Percentiles rank a stretch among this genome's conserved stretches.
Evolutionary conservation across 2,888 invertebrate genomes (phyloP).

Genomic region (Pristionchus fissidentatus): DNA sequence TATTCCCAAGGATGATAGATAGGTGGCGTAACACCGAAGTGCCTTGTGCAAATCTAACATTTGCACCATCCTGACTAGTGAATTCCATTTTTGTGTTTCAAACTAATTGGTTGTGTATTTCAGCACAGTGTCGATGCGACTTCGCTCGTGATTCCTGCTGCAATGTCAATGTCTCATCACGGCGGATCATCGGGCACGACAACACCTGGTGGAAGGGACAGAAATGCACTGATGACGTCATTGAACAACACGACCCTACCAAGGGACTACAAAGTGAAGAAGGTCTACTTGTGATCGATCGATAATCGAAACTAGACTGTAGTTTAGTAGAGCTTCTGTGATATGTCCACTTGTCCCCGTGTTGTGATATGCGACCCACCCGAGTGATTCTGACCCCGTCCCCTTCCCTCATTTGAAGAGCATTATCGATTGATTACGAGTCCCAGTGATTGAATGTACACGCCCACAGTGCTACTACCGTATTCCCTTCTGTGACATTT

Average conservation of each 20-base stretch:
- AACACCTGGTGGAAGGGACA: conserved; percentile 64
- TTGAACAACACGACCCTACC: conserved; percentile 71
- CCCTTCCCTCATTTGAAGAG: conserved; percentile 31
- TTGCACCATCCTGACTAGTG: no score
- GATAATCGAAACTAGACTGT: neutral
- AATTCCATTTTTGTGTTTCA: neutral
- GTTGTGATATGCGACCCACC: neutral
- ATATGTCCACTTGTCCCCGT: conserved; percentile 7
- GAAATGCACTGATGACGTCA: conserved; percentile 64
- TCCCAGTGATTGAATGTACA: conserved; percentile 35
- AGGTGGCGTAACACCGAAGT: no score
- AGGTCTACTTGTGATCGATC: conserved; percentile 70
- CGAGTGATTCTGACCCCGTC: conserved; percentile 22
- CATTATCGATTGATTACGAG: conserved; percentile 38
- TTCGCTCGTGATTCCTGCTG: conserved; percentile 62
- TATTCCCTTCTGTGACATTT: conserved; percentile 44
- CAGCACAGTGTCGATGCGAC: conserved; percentile 65
- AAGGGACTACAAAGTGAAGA: conserved; percentile 75
- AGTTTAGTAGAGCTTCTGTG: conserved; percentile 27
- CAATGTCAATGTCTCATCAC: conserved; percentile 60
- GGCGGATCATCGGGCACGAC: conserved; percentile 59
- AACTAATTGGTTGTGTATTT: no score
- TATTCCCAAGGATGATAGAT: no score
- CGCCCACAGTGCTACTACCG: conserved; percentile 37
- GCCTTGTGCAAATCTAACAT: no score